These are phyloP conservation scores for Rhipidura dahli DNA, from an alignment of 2,113 vertebrate genomes.

Conservation along the genomic window DNA sequence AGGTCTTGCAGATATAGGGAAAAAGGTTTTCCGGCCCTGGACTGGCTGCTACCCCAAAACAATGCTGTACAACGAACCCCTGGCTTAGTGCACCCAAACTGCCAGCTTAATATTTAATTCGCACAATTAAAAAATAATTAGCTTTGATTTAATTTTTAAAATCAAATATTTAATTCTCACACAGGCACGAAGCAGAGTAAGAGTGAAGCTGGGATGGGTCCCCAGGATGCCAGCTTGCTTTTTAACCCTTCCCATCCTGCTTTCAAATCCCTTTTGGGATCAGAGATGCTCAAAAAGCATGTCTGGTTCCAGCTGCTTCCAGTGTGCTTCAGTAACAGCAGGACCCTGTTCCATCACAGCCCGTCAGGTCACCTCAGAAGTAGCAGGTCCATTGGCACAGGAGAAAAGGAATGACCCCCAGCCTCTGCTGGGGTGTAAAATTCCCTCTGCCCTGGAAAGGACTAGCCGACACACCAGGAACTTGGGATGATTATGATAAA, in stretches of 20 bases:
- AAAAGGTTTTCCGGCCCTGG: background rate
- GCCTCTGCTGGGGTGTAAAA: background rate
- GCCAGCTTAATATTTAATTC: background rate
- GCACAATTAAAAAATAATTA: background rate
- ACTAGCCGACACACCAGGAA: background rate
- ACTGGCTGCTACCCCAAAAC: background rate
- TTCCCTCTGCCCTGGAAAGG: background rate
- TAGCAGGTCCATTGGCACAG: background rate
- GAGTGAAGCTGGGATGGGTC: background rate
- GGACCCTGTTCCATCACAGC: background rate
- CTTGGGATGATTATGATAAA: conserved; percentile 35
- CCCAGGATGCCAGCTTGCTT: background rate
- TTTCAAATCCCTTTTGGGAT: background rate
- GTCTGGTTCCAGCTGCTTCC: background rate
- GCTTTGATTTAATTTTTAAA: background rate
- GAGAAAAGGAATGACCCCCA: background rate
- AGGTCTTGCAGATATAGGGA: rapidly evolving
- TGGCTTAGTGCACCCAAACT: background rate
- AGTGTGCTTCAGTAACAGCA: rapidly evolving
- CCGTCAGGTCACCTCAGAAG: background rate
- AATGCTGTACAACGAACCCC: background rate
- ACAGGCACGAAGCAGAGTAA: background rate
- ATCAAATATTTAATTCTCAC: background rate
- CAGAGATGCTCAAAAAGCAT: background rate
- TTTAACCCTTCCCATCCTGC: background rate